Evolutionary conservation across 1,140 invertebrate species (phyloP).

Genomic region (Macrobrachium rosenbergii): DNA sequence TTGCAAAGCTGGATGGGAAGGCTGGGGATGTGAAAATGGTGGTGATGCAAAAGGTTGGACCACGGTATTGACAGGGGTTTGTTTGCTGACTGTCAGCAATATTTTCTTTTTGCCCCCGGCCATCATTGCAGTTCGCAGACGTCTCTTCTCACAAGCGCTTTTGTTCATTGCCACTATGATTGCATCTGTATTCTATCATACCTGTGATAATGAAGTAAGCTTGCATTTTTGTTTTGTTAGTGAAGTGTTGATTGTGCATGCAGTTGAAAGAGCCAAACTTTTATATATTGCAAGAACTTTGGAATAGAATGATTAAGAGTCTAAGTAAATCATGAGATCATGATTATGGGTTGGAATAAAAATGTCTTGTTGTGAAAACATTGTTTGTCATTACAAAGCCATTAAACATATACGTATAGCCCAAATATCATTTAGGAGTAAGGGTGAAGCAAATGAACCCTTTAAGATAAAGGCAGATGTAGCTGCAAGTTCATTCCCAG

Average conservation of each 20-base stretch:
- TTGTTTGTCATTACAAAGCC: too few relatives aligned
- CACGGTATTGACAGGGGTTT: slow-evolving; percentile 78
- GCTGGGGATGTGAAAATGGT: slow-evolving; percentile 86
- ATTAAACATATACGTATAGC: too few relatives aligned
- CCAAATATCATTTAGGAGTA: too few relatives aligned
- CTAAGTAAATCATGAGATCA: too few relatives aligned
- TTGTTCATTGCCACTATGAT: slow-evolving; percentile 88
- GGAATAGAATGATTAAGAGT: too few relatives aligned
- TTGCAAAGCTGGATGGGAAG: slow-evolving; percentile 50
- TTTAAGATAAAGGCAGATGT: too few relatives aligned
- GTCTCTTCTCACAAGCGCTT: slow-evolving; percentile 84
- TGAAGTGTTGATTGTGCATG: too few relatives aligned
- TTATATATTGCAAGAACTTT: not conserved
- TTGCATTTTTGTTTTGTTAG: not conserved
- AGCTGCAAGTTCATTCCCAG: too few relatives aligned
- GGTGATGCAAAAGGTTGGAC: slow-evolving; percentile 78
- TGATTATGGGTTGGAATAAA: too few relatives aligned
- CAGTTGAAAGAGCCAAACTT: not conserved
- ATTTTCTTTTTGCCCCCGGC: slow-evolving; percentile 85
- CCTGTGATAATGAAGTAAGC: slow-evolving; percentile 73
- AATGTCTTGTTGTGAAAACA: too few relatives aligned
- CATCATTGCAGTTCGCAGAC: slow-evolving; percentile 80
- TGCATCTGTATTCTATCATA: slow-evolving; percentile 85
- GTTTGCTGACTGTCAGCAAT: slow-evolving; percentile 89
- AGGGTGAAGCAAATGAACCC: too few relatives aligned